These are phyloP conservation scores for Tanytarsus gracilentus DNA, from an alignment of 2,888 invertebrate species.

Conservation along the genomic window DNA sequence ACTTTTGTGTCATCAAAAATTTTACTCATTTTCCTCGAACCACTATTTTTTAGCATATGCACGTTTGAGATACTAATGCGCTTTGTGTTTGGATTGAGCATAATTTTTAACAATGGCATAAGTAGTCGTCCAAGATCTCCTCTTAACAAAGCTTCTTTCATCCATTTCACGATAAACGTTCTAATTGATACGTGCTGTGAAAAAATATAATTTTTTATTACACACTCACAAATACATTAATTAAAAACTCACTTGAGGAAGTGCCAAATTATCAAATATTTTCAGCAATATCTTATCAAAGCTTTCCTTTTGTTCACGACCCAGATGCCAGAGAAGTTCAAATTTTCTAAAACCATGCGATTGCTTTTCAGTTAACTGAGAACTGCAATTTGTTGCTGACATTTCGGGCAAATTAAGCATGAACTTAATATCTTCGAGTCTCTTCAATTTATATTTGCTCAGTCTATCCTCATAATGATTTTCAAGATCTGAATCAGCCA, in stretches of 20 bases:
- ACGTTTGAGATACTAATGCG: conserved; percentile 71
- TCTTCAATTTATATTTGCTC: conserved; percentile 37
- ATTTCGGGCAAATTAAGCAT: conserved; percentile 37
- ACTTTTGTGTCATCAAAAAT: conserved; percentile 37
- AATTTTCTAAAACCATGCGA: conserved; percentile 42
- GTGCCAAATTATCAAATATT: conserved; percentile 59
- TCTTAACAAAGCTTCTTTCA: conserved; percentile 60
- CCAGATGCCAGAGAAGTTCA: conserved; percentile 62
- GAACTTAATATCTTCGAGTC: conserved; percentile 39
- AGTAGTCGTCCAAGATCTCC: conserved; percentile 71
- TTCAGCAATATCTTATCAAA: conserved; percentile 58
- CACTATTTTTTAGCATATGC: conserved; percentile 49
- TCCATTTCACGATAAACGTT: conserved; percentile 63
- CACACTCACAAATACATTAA: conserved; percentile 45
- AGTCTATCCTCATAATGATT: conserved; percentile 31
- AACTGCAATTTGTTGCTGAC: conserved; percentile 32
- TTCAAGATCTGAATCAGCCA: conserved; percentile 17
- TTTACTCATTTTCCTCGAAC: conserved; percentile 38
- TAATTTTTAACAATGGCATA: conserved; percentile 64
- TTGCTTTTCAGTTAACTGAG: conserved; percentile 39
- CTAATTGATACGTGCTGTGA: conserved; percentile 38
- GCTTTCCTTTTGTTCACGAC: conserved; percentile 52
- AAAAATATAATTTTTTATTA: conserved; percentile 38
- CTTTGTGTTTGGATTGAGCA: conserved; percentile 70
- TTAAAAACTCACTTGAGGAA: conserved; percentile 49